Conservation (phyloP, 2,797 vertebrate species). For the Ptychadena robeensis region DNA sequence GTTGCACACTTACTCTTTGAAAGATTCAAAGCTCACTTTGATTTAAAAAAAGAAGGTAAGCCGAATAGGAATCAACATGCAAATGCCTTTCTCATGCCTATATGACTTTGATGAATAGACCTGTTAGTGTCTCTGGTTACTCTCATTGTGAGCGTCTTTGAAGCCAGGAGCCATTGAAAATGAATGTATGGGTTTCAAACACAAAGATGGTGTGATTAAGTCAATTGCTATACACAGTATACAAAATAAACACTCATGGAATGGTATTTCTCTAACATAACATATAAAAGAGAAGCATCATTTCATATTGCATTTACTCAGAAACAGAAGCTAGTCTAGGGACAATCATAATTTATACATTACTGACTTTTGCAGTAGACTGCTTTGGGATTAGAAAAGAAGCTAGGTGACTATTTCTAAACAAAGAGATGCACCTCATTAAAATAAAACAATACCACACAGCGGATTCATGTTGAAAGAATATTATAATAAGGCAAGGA, state of each 20-base stretch:
- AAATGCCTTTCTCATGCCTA: slow-evolving; percentile 21
- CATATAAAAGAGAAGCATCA: neutral
- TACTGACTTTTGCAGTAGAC: neutral
- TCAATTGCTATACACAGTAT: neutral
- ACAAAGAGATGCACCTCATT: slow-evolving; percentile 5
- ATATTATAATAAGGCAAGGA: neutral
- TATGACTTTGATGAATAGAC: slow-evolving; percentile 47
- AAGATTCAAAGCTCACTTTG: slow-evolving; percentile 35
- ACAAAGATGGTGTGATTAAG: neutral
- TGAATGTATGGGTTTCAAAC: slow-evolving; percentile 1
- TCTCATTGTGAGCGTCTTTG: slow-evolving; percentile 8
- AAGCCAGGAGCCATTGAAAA: slow-evolving; percentile 5
- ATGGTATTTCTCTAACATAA: neutral
- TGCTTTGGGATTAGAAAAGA: neutral
- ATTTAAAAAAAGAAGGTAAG: neutral
- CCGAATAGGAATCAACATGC: slow-evolving; percentile 34
- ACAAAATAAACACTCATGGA: neutral
- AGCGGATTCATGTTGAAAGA: neutral
- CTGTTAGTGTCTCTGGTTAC: slow-evolving; percentile 38
- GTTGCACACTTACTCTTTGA: neutral
- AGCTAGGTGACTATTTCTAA: neutral
- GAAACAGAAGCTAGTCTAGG: neutral
- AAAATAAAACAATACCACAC: neutral
- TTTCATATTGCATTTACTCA: neutral
- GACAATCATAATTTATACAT: slow-evolving; percentile 1